Evolutionary conservation across 1,140 invertebrate genomes (phyloP), one percentile per base, ranked within the genome.

Genomic region (Doryteuthis pealeii): DNA sequence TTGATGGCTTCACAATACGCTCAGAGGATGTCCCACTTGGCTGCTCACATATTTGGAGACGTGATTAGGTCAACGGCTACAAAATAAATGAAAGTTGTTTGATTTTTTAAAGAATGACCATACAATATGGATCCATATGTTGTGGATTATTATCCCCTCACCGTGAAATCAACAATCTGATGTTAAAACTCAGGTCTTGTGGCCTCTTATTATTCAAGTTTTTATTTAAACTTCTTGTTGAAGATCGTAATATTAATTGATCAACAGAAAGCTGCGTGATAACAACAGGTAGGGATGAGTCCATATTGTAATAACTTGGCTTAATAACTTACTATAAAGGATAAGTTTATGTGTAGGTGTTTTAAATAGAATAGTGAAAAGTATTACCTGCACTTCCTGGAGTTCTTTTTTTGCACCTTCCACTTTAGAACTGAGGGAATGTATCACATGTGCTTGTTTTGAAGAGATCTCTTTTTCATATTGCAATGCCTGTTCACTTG

Each of bases 31-130:
- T 92, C 93, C 78, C 91, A 92, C 62, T 89, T 98, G 30, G 94
- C 94, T 70, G 94, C 94, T 80, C 90, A 92, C 80, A 97, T 98
- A 79, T 98, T 98, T 88, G 93, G 93, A 0, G 95, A 98, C 90
- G 93, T 96, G 18, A 90, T 91, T 0, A 90, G 93, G 76, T 91
- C 92, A 0, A 95, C 84, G 35, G 76, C 70, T n/a, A 4, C 49
- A 15, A 83, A 76, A 68, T 83, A 82, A 0, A 82, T 74, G 72
- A 84, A 95, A 89, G 93, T 96, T 8, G 93, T 96, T 0, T 91
- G 92, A 79, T 89, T 95, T 79, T 94, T 96, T 75, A 91, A 91
- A 45, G 91, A 91, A 78, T 90, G 92, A 81, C 96, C 95, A 0
- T 81, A 93, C 10, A 90, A 96, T 79, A 92, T 93, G 82, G 89